Conservation (phyloP, 35 echinoderm and acorn worm genomes). For the Heliocidaris tuberculata region DNA sequence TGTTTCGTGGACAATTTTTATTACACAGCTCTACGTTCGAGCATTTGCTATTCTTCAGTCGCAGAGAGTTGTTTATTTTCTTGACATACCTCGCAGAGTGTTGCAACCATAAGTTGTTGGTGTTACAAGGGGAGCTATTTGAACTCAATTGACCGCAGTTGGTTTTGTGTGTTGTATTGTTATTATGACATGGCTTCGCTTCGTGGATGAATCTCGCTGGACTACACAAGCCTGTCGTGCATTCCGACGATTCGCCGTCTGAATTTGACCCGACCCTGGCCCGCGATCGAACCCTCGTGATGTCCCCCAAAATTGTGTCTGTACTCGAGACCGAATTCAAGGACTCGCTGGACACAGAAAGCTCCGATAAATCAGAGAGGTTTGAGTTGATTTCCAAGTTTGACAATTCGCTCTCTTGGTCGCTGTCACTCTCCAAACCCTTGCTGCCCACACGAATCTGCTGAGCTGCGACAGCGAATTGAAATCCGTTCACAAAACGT, state of each 20-base stretch:
- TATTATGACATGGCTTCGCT: not conserved
- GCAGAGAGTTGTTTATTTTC: slow-evolving; percentile 6
- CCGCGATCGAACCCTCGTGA: not conserved
- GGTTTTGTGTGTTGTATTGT: not conserved
- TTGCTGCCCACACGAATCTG: not conserved
- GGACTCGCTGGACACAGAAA: slow-evolving; percentile 23
- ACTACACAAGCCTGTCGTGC: not conserved
- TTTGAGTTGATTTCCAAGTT: slow-evolving; percentile 47
- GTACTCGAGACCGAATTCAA: slow-evolving; percentile 20
- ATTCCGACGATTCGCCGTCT: slow-evolving; percentile 3
- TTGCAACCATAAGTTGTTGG: not conserved
- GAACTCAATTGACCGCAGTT: not conserved
- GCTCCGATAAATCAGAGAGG: slow-evolving; percentile 41
- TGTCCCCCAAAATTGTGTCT: not conserved
- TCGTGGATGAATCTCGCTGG: not conserved
- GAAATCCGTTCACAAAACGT: slow-evolving; percentile 47
- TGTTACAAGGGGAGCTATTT: not conserved
- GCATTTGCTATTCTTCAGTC: not conserved
- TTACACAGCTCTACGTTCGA: not conserved
- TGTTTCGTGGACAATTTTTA: not conserved
- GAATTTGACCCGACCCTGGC: slow-evolving; percentile 28
- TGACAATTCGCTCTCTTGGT: not conserved
- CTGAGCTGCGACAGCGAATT: slow-evolving; percentile 35
- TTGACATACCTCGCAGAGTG: not conserved
- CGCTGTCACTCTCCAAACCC: slow-evolving; percentile 19